A percentile compares a stretch with the other conserved stretches of the same genome.
These are phyloP conservation scores for Teleogryllus occipitalis DNA, from an alignment of 1,140 invertebrate species.

Conservation along the genomic window DNA sequence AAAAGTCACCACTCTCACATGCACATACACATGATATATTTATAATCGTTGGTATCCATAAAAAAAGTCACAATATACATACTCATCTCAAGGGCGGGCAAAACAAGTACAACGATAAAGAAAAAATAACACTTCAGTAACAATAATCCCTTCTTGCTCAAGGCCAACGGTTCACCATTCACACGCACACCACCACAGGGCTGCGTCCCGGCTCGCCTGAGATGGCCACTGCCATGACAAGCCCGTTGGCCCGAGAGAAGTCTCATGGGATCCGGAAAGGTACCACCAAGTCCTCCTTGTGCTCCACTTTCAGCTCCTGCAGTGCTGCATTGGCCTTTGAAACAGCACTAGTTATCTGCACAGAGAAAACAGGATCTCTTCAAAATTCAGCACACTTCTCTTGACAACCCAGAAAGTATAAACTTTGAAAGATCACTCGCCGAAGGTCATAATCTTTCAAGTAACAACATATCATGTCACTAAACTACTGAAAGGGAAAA, in stretches of 20 bases:
- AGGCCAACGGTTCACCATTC: conserved; percentile 7
- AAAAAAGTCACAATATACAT: not conserved
- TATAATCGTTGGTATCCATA: not conserved
- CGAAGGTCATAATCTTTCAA: no score
- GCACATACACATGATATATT: not conserved
- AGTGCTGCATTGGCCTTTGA: conserved; percentile 58
- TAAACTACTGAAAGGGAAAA: no score
- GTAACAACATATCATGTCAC: no score
- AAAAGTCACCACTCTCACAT: not conserved
- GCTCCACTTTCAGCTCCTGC: conserved; percentile 63
- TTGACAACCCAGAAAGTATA: not conserved
- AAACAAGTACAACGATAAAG: not conserved
- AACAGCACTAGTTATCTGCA: conserved; percentile 54
- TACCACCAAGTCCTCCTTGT: conserved; percentile 73
- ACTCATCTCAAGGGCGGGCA: not conserved
- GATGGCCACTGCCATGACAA: not conserved
- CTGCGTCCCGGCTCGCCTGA: not conserved
- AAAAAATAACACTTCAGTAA: not conserved
- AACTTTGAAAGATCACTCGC: no score
- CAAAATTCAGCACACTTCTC: not conserved
- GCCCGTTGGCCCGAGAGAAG: not conserved
- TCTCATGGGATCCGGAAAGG: conserved; percentile 53
- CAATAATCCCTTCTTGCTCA: not conserved
- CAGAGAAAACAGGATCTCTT: not conserved
- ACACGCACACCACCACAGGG: not conserved